Evolutionary conservation across 2,113 vertebrate species (phyloP).

Genomic region (Cynocephalus volans): DNA sequence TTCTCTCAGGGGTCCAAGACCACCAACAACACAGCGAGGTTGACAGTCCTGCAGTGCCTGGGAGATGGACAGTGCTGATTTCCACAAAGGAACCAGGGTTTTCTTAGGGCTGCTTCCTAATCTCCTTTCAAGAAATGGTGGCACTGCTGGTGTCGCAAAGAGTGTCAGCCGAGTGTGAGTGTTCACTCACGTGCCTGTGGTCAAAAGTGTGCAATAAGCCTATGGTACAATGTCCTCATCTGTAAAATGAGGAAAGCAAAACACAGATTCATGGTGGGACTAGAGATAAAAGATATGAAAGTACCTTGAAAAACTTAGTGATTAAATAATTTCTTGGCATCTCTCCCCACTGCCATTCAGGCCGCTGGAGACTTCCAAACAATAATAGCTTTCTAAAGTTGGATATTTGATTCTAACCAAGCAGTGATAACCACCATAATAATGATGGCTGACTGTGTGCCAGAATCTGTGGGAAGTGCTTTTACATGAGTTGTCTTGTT

Average conservation of each 20-base stretch:
- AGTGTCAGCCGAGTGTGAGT: fast-evolving
- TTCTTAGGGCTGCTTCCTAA: neutral
- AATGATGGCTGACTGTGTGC: neutral
- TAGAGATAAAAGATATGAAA: neutral
- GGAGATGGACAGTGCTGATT: fast-evolving
- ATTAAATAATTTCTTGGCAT: neutral
- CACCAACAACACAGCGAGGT: fast-evolving
- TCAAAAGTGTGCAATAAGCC: neutral
- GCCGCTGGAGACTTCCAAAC: neutral
- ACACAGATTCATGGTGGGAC: neutral
- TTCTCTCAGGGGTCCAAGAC: neutral
- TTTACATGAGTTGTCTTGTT: neutral
- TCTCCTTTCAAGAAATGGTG: neutral
- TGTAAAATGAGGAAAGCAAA: neutral
- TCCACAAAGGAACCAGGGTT: neutral
- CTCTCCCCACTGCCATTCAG: neutral
- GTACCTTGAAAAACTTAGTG: neutral
- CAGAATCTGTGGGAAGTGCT: neutral
- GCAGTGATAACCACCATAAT: neutral
- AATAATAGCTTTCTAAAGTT: neutral
- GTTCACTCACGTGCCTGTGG: neutral
- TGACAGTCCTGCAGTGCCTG: fast-evolving
- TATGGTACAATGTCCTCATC: neutral
- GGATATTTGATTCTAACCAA: neutral
- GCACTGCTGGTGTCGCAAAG: neutral